Evolutionary conservation across 2,888 invertebrate genomes (phyloP).

Genomic region (Lasioglossum leucozonium): DNA sequence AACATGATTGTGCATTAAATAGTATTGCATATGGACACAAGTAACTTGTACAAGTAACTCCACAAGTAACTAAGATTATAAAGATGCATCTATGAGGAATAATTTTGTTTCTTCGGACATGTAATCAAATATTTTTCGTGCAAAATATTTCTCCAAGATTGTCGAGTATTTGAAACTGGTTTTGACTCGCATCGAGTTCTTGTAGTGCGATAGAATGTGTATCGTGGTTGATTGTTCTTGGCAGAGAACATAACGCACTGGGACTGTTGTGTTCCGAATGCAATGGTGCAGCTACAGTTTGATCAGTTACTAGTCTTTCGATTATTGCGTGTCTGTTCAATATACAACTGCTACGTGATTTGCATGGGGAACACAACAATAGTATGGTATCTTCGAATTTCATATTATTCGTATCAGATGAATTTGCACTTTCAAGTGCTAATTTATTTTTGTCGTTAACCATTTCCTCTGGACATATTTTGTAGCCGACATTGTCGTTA

Average conservation of each 20-base stretch:
- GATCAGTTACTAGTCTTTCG: background rate
- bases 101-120: too few species aligned
- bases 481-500: background rate
- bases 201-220: background rate
- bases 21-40: too few species aligned
- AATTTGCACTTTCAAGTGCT: background rate
- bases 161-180: background rate
- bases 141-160: background rate
- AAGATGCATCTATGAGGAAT: background rate
- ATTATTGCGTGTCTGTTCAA: background rate
- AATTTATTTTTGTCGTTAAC: background rate
- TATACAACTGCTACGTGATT: background rate
- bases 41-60: too few species aligned
- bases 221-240: constrained; percentile 1
- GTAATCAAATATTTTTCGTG: too few species aligned
- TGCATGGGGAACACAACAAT: background rate
- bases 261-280: background rate
- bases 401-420: background rate
- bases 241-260: background rate
- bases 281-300: background rate
- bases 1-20: too few species aligned
- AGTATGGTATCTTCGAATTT: background rate
- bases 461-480: background rate
- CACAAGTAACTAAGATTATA: too few species aligned
- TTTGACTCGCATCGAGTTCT: background rate